Percentiles rank a stretch among this genome's conserved stretches.
These are phyloP conservation scores for Chiloscyllium punctatum DNA, from an alignment of 2,797 vertebrate species.

Conservation along the genomic window DNA sequence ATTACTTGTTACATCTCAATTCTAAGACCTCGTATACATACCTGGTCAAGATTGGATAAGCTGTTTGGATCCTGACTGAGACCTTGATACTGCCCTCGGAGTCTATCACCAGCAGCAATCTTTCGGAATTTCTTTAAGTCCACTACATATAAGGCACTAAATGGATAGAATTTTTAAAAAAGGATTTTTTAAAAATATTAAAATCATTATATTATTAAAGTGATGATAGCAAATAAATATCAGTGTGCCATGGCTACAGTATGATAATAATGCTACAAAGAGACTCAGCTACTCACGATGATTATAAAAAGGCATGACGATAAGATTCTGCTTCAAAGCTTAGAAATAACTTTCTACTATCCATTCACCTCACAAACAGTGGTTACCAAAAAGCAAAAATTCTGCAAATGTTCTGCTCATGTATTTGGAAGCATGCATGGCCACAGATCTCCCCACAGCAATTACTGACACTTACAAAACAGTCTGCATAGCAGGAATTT, in stretches of 20 bases:
- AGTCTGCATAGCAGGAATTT: not conserved
- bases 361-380: not conserved
- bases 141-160: slow-evolving; percentile 88
- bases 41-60: slow-evolving; percentile 95
- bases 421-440: not conserved
- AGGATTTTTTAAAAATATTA: not conserved
- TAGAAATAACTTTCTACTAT: not conserved
- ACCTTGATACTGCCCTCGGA: slow-evolving; percentile 92
- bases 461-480: not conserved
- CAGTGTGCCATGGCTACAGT: not conserved
- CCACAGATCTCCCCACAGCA: not conserved
- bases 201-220: not conserved
- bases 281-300: not conserved
- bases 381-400: not conserved
- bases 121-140: slow-evolving; percentile 97
- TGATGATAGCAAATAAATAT: not conserved
- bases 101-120: slow-evolving; percentile 90
- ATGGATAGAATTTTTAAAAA: slow-evolving; percentile 40
- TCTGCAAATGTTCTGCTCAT: not conserved
- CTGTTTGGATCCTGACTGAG: slow-evolving; percentile 98
- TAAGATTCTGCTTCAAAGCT: not conserved
- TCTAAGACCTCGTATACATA: slow-evolving; percentile 45
- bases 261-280: not conserved
- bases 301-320: not conserved
- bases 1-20: not conserved